Evolutionary conservation across 2,113 vertebrate species (phyloP).

Genomic region (Hyperoodon ampullatus): DNA sequence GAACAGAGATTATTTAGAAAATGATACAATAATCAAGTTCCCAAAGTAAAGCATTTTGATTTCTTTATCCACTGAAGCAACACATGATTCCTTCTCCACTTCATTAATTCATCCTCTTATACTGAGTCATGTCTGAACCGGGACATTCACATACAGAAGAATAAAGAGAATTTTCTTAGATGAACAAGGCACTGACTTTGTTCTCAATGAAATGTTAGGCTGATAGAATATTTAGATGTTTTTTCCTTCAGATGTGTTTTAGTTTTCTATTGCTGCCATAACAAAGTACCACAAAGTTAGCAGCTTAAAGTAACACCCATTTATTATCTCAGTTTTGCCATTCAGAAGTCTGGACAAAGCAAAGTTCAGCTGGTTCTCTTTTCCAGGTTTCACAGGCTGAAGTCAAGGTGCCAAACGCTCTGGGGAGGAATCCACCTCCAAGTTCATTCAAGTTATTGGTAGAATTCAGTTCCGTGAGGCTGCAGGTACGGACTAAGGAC

Average conservation of each 20-base stretch:
- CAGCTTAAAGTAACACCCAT: neutral
- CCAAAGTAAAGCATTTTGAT: neutral
- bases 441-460: neutral
- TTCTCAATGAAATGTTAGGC: constrained; percentile 37
- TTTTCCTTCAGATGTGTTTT: neutral
- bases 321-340: neutral
- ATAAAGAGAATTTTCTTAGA: neutral
- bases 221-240: neutral
- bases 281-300: neutral
- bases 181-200: neutral
- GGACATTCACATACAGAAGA: neutral
- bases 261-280: neutral
- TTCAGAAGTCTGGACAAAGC: neutral
- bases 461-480: neutral
- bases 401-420: neutral
- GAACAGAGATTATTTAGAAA: constrained; percentile 15
- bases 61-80: constrained; percentile 20
- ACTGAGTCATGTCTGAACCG: neutral
- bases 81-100: neutral
- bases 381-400: neutral
- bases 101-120: neutral
- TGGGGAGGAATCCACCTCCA: neutral
- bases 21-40: neutral
- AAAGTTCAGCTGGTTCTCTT: neutral
- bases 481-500: neutral